Conservation (phyloP, 1,140 invertebrate genomes). For the Lysiphlebus fabarum region DNA sequence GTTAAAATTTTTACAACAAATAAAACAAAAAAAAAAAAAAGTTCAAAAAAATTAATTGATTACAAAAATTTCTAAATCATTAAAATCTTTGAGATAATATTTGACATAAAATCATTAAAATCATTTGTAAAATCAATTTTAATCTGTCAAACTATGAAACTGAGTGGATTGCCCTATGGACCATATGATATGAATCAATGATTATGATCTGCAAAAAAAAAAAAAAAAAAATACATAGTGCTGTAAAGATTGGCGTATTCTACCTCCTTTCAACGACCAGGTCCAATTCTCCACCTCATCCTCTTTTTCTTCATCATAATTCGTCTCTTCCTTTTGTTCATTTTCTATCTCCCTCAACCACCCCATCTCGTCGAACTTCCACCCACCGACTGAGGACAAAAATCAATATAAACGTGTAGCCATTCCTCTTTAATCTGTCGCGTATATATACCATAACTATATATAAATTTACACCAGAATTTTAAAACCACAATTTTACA, state of each 20-base stretch:
- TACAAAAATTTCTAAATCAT: too few species aligned
- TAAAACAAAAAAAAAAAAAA: too few species aligned
- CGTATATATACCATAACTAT: constrained; percentile 45
- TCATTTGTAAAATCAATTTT: too few species aligned
- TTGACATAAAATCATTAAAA: too few species aligned
- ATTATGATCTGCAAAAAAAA: neutral
- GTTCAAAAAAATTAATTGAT: too few species aligned
- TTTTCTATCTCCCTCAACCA: constrained; percentile 21
- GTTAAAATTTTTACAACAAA: too few species aligned
- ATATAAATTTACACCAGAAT: constrained; percentile 9
- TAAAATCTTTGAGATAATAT: too few species aligned
- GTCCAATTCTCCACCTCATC: constrained; percentile 23
- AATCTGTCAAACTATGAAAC: too few species aligned
- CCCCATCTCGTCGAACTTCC: constrained; percentile 34
- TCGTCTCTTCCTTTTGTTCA: too few species aligned
- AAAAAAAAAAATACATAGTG: constrained; percentile 24
- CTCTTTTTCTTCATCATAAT: too few species aligned
- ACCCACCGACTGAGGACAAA: constrained; percentile 52
- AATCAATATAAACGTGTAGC: constrained; percentile 58
- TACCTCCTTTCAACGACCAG: constrained; percentile 40
- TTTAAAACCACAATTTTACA: constrained; percentile 1
- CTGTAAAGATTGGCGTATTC: constrained; percentile 48
- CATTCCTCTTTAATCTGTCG: constrained; percentile 57
- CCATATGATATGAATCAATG: too few species aligned
- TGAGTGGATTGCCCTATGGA: too few species aligned